These are phyloP conservation scores for Podarcis cretensis DNA, from an alignment of 2,113 vertebrate genomes.

Conservation along the genomic window DNA sequence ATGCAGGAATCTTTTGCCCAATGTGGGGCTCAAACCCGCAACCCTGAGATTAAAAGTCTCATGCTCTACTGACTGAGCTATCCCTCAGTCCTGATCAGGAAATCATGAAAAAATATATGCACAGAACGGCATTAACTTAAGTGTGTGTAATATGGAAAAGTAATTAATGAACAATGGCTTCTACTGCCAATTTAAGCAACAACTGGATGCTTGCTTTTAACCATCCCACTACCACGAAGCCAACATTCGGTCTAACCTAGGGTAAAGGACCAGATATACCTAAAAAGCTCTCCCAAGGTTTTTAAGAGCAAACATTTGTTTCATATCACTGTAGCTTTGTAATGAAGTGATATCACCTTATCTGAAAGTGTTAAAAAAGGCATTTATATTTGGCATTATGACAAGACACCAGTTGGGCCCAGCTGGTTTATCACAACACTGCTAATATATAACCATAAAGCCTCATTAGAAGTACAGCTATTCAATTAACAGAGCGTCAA, in stretches of 20 bases:
- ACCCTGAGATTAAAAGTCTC: too few species aligned
- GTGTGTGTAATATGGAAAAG: not conserved
- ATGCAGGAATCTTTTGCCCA: too few species aligned
- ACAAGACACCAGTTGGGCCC: constrained; percentile 36
- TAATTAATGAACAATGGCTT: not conserved
- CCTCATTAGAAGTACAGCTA: constrained; percentile 43
- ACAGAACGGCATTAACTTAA: not conserved
- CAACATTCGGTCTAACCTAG: not conserved
- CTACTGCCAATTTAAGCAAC: not conserved
- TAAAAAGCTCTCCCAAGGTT: not conserved
- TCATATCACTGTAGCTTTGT: not conserved
- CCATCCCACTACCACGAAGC: not conserved
- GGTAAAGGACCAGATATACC: not conserved
- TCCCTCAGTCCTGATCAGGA: not conserved
- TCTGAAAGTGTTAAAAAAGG: constrained; percentile 17
- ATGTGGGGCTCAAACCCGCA: too few species aligned
- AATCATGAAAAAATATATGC: not conserved
- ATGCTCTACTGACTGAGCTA: too few species aligned
- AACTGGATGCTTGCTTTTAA: not conserved
- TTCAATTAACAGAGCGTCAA: constrained; percentile 38
- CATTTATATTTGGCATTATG: not conserved
- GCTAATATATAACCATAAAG: constrained; percentile 46
- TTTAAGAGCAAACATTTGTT: not conserved
- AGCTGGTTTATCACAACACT: constrained; percentile 39
- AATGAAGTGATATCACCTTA: constrained; percentile 6